Base-by-base conservation (phyloP, 1,140 invertebrate species). In the Heliothis virescens region DNA sequence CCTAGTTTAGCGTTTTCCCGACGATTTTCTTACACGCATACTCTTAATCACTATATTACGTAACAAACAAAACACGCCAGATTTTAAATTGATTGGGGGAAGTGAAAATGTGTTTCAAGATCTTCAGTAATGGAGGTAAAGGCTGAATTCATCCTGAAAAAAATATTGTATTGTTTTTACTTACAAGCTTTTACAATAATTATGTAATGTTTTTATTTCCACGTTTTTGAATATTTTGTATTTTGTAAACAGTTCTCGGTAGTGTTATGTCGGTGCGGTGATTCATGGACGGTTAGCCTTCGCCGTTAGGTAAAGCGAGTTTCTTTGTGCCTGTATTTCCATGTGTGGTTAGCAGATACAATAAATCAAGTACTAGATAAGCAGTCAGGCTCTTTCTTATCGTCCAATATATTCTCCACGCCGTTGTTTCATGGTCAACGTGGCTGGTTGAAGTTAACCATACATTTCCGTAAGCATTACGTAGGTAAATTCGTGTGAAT, bases 1-100 rank as follows among this genome's bases (percentile, higher is more conserved):
- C 34, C 48, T 52, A 13, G 63, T 76, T 63, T 34, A 72, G 57
- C 7, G 60, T 52, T 69, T 76, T 65, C 60, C 74, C 60, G 48
- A 26, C 60, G 48, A 52, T 76, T 76, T 76, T 63, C 48, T 53
- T 5, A 60, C 74, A 76, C 74, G 74, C 74, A 76, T 53, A 3
- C 18, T 72, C 69, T 75, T 76, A 65, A 53, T 76, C 47, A 76
- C 47, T 47, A 50, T 16, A 60, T 76, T 48, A 60, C 57, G 41
- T 74, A 60, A 74, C 13, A 67, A 48, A 48, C 57, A 63, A 52
- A 71, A 71, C 67, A 71, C 47, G 67, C 53, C 21, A 71, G 48
- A 53, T 71, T 71, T 53, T 41, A 29, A 52, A 71, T 26, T 71
- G 50, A 67, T 67, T 16, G 63, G 10, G 21, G 63, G 63, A 67